phyloP scores from a whole-genome alignment of 2,113 vertebrate genomes.

The Arizona elegans region DNA sequence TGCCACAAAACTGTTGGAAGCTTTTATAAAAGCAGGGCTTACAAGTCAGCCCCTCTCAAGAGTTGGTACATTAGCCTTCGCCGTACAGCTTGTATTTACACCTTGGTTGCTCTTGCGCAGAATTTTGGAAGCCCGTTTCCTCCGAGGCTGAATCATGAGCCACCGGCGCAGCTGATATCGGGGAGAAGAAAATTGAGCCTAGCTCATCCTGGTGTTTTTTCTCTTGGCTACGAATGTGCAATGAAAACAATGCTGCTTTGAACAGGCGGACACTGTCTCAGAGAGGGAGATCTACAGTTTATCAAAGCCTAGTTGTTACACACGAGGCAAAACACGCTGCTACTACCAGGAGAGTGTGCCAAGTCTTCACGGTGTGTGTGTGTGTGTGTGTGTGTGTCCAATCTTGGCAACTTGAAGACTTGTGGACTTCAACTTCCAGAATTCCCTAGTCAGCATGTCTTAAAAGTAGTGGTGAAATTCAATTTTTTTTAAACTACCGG shows the following conservation, averaged over 20 bases:
- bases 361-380: not conserved
- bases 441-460: not conserved
- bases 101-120: slow-evolving; percentile 26
- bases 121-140: slow-evolving; percentile 14
- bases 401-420: not conserved
- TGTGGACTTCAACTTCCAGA: not conserved
- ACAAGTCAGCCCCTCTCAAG: not conserved
- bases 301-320: slow-evolving; percentile 57
- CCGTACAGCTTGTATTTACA: not conserved
- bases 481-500: too few species aligned
- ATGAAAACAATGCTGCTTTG: slow-evolving; percentile 65
- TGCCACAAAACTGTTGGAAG: not conserved
- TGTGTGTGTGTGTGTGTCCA: too few species aligned
- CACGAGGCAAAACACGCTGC: slow-evolving; percentile 41
- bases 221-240: slow-evolving; percentile 61
- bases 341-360: slow-evolving; percentile 34
- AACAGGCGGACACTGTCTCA: slow-evolving; percentile 65
- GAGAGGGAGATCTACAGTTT: slow-evolving; percentile 55
- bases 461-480: too few species aligned
- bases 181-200: slow-evolving; percentile 44
- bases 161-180: slow-evolving; percentile 5
- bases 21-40: not conserved
- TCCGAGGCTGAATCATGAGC: slow-evolving; percentile 22
- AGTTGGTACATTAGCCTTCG: slow-evolving; percentile 6
- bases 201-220: slow-evolving; percentile 62